These are phyloP conservation scores for Megaceryle maxima DNA, from an alignment of 2,113 vertebrate genomes.

Conservation along the genomic window DNA sequence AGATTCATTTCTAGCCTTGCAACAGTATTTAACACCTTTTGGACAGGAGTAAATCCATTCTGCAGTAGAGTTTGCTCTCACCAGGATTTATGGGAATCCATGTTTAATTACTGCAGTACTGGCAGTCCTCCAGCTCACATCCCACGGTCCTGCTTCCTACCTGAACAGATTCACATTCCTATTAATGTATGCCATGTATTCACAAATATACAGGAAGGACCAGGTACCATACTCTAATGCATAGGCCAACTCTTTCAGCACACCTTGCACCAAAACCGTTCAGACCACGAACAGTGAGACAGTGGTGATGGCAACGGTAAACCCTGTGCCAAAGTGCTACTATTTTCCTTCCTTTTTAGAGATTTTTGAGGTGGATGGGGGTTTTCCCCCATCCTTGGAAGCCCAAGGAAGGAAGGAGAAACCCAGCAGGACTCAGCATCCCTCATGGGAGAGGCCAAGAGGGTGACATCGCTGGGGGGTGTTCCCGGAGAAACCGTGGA, in stretches of 20 bases:
- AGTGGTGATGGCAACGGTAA: too few species aligned
- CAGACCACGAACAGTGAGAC: too few species aligned
- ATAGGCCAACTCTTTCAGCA: neutral
- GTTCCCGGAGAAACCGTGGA: too few species aligned
- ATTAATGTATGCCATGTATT: neutral
- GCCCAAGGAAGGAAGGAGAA: too few species aligned
- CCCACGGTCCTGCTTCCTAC: neutral
- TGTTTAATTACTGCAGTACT: conserved; percentile 3
- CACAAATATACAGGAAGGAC: neutral
- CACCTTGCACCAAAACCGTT: neutral
- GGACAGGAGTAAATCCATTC: neutral
- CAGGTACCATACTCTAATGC: neutral
- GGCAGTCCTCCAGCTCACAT: neutral
- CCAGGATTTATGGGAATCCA: neutral
- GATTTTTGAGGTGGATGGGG: too few species aligned
- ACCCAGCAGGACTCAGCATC: too few species aligned
- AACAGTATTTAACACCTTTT: neutral
- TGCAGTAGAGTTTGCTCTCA: neutral
- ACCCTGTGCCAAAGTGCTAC: too few species aligned
- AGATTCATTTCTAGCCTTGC: neutral
- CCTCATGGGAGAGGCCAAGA: too few species aligned
- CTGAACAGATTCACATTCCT: neutral
- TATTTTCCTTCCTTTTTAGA: too few species aligned
- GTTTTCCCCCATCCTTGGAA: too few species aligned
- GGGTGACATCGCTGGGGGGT: too few species aligned